Conservation (phyloP, 2,888 invertebrate genomes). For the Lycia hirtaria region DNA sequence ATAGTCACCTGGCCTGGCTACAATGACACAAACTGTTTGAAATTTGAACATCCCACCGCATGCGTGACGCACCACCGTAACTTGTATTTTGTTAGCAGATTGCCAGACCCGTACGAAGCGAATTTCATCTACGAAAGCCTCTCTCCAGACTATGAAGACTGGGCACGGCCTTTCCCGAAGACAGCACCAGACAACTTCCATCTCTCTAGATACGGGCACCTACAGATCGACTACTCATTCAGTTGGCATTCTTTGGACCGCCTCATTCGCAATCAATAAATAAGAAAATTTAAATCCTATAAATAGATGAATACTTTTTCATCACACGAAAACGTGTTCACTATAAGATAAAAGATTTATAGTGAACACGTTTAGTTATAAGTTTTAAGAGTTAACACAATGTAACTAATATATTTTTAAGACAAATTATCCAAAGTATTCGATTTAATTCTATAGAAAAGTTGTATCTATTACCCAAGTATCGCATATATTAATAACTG, state of each 20-base stretch:
- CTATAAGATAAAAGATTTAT: too few species aligned
- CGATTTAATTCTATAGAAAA: not conserved
- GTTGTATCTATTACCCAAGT: not conserved
- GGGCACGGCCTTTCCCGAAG: slow-evolving; percentile 91
- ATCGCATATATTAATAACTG: not conserved
- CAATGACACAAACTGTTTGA: too few species aligned
- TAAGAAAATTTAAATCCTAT: too few species aligned
- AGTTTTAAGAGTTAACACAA: too few species aligned
- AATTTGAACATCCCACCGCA: too few species aligned
- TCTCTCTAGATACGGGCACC: slow-evolving; percentile 90
- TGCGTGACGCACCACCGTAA: too few species aligned
- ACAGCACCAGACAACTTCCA: slow-evolving; percentile 88
- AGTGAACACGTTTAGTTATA: too few species aligned
- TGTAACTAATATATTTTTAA: too few species aligned
- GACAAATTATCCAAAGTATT: slow-evolving; percentile 22
- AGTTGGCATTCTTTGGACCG: slow-evolving; percentile 93
- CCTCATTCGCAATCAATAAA: slow-evolving; percentile 87
- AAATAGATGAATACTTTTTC: slow-evolving; percentile 7
- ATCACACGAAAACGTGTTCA: too few species aligned
- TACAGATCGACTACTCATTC: slow-evolving; percentile 93
- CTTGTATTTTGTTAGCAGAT: slow-evolving; percentile 53
- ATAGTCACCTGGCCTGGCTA: too few species aligned
- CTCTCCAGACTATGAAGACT: slow-evolving; percentile 82
- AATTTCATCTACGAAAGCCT: slow-evolving; percentile 75
- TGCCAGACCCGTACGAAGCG: slow-evolving; percentile 78